Base-by-base conservation (phyloP, 2,113 vertebrate species). In the Centropus unirufus region DNA sequence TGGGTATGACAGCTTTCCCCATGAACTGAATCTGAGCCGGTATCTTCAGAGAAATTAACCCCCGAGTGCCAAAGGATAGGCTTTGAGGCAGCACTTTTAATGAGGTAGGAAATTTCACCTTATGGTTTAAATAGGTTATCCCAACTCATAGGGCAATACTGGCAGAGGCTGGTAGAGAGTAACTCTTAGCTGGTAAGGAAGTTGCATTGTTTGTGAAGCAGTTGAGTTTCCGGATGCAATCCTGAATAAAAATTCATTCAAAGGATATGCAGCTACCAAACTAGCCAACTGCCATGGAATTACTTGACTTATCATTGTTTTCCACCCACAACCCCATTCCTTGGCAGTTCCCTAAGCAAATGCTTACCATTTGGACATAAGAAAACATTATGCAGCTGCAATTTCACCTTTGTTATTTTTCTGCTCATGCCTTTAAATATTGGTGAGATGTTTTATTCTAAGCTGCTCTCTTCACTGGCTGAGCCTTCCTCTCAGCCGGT, bases 31-130 rank as follows among this genome's bases (percentile, higher is more conserved):
- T 93, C 57, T 78, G 73, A 49, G 92, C 62, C 14, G 0, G 29
- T 21, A 57, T 69, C 64, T 92, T 81, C 64, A 77, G 83, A 77
- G 79, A 68, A 81, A 78, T 96, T 95, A 95, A 96, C 91, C 27
- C 91, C 52, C 0, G 1, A 54, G 68, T 68, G 52, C 36, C 83
- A 55, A 68, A 21, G 59, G 46, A 70, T 16, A 9, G 6, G 34
- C 22, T 58, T 52, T n/a, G 40, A 7, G 26, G 24, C 61, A 72
- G 39, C 44, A 40, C 21, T 21, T 30, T 61, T 44, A 77, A 30
- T 4, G 9, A 22, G 26, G 26, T 9, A 19, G 30, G 76, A 85
- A 78, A 73, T 55, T 40, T 73, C 34, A 42, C 57, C 52, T 8
- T 19, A 39, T 26, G 32, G 5, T 58, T 54, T 70, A 29, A 70